Percentiles rank a stretch among this genome's conserved stretches.
Evolutionary conservation across 1,140 invertebrate species (phyloP).

Genomic region (Marisa cornuarietis): DNA sequence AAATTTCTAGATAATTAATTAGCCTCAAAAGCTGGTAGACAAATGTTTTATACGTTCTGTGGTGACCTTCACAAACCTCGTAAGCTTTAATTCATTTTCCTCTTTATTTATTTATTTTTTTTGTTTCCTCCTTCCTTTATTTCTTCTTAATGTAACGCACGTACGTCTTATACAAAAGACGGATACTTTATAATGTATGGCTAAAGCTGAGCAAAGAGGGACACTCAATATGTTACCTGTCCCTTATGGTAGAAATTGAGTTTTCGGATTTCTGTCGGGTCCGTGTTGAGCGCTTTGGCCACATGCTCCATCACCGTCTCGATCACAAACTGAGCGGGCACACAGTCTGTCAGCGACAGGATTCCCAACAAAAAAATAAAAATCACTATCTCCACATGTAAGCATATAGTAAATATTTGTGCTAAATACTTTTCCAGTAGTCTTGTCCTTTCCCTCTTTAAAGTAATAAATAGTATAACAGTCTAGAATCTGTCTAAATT

Average conservation of each 20-base stretch:
- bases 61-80: no score
- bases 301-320: constrained; percentile 87
- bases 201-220: not conserved
- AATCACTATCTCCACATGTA: not conserved
- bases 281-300: constrained; percentile 72
- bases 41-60: no score
- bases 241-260: constrained; percentile 59
- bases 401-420: no score
- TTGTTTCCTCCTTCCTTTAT: no score
- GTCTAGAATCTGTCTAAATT: no score
- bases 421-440: not conserved
- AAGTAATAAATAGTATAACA: not conserved
- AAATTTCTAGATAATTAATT: no score
- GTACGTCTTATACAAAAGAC: no score
- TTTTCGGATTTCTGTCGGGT: constrained; percentile 71
- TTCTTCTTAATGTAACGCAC: no score
- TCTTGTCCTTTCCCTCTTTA: not conserved
- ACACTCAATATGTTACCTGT: constrained; percentile 34
- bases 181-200: no score
- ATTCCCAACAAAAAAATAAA: constrained; percentile 32
- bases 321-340: constrained; percentile 63
- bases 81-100: no score
- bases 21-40: no score
- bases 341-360: constrained; percentile 18
- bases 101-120: no score